Percentiles rank a stretch among this genome's conserved stretches.
phyloP scores from a whole-genome alignment of 2,888 invertebrate species.

The Thecophora atra region DNA sequence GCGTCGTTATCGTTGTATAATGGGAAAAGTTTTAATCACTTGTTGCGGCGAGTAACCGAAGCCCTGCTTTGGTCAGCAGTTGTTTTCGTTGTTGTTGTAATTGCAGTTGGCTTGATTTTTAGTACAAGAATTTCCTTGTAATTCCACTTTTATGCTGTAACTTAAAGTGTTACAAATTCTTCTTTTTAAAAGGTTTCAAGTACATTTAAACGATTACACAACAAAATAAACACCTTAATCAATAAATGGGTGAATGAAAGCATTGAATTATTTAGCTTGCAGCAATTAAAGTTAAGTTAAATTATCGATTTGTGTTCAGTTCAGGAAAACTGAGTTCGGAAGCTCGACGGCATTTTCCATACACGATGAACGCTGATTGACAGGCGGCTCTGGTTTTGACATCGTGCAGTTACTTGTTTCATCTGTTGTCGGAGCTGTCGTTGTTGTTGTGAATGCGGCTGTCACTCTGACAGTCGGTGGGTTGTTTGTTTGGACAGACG shows the following conservation, averaged over 20 bases:
- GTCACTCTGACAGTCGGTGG: slow-evolving; percentile 14
- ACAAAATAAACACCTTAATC: too few relatives aligned
- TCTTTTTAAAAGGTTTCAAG: too few relatives aligned
- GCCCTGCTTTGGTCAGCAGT: slow-evolving; percentile 23
- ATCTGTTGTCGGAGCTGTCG: background rate
- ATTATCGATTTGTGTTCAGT: background rate
- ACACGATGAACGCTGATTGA: slow-evolving; percentile 31
- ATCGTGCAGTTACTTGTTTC: background rate
- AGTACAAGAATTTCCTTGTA: background rate
- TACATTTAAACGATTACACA: too few relatives aligned
- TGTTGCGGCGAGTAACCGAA: slow-evolving; percentile 29
- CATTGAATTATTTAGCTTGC: background rate
- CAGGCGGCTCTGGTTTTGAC: slow-evolving; percentile 15
- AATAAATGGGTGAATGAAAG: too few relatives aligned
- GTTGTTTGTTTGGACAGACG: slow-evolving; percentile 2
- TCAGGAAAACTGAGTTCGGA: background rate
- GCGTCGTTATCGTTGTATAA: slow-evolving; percentile 25
- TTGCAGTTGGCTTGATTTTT: background rate
- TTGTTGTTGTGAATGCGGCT: slow-evolving; percentile 1
- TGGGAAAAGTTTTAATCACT: slow-evolving; percentile 36
- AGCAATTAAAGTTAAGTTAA: background rate
- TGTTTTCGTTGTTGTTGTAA: background rate
- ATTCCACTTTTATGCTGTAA: background rate
- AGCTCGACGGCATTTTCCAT: slow-evolving; percentile 23
- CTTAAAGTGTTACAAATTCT: background rate